These are phyloP conservation scores for Pygoscelis antarcticus DNA, from an alignment of 2,113 vertebrate genomes.

Conservation along the genomic window DNA sequence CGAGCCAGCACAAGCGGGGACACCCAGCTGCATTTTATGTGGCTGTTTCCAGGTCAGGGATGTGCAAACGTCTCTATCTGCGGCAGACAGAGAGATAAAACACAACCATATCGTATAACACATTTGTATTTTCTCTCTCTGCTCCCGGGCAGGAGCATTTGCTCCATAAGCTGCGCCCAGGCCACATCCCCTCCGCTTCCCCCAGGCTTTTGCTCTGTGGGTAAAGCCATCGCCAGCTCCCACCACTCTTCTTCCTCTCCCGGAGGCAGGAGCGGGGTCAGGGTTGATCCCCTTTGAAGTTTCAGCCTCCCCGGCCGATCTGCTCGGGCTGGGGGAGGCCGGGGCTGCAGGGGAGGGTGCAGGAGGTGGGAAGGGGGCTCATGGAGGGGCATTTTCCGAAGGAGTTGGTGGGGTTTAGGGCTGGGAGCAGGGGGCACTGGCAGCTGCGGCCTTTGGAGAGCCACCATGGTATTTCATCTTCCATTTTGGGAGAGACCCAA, in stretches of 20 bases:
- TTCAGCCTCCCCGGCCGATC: not conserved
- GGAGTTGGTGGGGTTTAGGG: fast-evolving
- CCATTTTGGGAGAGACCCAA: not conserved
- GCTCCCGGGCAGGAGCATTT: not conserved
- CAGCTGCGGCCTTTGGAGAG: not conserved
- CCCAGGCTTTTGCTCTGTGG: not conserved
- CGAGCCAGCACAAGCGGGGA: not conserved
- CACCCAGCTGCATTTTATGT: not conserved
- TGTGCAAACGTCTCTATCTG: not conserved
- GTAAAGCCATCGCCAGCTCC: fast-evolving
- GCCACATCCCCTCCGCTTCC: not conserved
- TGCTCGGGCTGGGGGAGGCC: not conserved
- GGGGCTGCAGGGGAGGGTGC: not conserved
- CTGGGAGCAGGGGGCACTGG: fast-evolving
- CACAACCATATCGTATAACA: too few relatives aligned
- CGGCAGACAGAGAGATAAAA: not conserved
- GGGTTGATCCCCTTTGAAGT: not conserved
- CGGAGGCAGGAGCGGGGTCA: fast-evolving
- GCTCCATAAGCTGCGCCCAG: not conserved
- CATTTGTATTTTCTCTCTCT: not conserved
- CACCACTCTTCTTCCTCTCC: not conserved
- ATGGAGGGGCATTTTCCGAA: not conserved
- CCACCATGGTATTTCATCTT: not conserved
- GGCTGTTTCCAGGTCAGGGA: not conserved
- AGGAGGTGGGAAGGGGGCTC: not conserved